Conservation (phyloP, 64 coral and sea anemone genomes). For the Stichodactyla helianthus region DNA sequence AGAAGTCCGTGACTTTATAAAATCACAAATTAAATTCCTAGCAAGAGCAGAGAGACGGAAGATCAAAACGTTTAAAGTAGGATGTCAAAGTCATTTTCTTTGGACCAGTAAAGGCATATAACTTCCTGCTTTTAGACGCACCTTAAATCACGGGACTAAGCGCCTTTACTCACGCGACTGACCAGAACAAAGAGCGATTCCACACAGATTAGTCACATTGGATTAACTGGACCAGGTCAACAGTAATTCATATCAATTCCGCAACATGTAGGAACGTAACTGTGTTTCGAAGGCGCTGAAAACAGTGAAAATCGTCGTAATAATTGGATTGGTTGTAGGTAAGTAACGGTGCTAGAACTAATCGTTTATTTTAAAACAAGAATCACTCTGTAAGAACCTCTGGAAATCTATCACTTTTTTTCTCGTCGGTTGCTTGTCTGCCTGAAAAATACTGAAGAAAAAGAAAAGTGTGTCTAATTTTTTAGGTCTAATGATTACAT, state of each 20-base stretch:
- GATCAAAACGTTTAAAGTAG: background rate
- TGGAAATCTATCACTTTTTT: no score
- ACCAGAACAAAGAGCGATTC: background rate
- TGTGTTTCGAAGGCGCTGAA: background rate
- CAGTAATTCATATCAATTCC: background rate
- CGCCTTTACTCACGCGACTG: background rate
- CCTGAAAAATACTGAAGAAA: background rate
- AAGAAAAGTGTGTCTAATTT: background rate
- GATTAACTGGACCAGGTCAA: background rate
- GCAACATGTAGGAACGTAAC: background rate
- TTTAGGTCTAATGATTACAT: background rate
- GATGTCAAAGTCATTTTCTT: background rate
- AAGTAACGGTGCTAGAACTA: background rate
- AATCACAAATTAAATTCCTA: background rate
- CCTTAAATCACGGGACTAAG: background rate
- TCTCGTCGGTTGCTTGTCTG: no score
- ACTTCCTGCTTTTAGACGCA: background rate
- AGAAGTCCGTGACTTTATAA: background rate
- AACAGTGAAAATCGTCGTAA: background rate
- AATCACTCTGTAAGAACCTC: no score
- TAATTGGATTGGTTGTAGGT: background rate
- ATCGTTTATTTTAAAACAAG: no score
- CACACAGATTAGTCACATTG: background rate
- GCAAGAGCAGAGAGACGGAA: background rate
- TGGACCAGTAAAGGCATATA: background rate